A percentile compares a stretch with the other conserved stretches of the same genome.
Conservation (phyloP, 2,797 vertebrate species). For the Zenarchopterus dispar region DNA sequence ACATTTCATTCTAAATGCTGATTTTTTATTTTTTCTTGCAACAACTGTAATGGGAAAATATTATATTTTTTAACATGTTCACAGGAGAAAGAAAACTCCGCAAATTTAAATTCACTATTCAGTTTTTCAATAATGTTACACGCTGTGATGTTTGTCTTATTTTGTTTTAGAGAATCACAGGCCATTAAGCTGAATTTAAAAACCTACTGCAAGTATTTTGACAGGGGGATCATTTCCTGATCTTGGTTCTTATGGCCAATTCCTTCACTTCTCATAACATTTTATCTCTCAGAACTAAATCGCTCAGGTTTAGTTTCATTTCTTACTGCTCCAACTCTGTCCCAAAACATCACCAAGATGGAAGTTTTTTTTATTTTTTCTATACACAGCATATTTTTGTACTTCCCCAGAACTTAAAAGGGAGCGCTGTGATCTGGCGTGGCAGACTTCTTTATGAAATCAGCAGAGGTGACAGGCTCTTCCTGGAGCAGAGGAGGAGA, state of each 20-base stretch:
- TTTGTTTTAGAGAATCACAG: conserved; percentile 42
- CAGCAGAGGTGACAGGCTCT: conserved; percentile 77
- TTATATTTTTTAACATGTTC: conserved; percentile 1
- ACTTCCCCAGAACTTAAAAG: conserved; percentile 40
- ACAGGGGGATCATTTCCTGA: conserved; percentile 52
- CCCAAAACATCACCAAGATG: conserved; percentile 61
- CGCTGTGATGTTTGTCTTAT: conserved; percentile 12
- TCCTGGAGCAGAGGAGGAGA: conserved; percentile 57
- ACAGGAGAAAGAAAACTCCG: background rate
- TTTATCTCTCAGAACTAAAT: conserved; percentile 67
- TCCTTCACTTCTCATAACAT: conserved; percentile 56
- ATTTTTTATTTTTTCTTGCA: background rate
- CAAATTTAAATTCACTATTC: conserved; percentile 23
- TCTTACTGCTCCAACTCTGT: conserved; percentile 62
- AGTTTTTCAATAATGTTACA: conserved; percentile 9
- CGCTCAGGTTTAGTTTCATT: conserved; percentile 64
- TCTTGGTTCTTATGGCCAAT: conserved; percentile 55
- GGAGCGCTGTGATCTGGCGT: conserved; percentile 51
- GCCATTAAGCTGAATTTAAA: conserved; percentile 53
- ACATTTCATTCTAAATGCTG: background rate
- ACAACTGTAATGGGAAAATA: background rate
- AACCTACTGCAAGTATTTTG: conserved; percentile 47
- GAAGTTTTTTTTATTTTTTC: conserved; percentile 56
- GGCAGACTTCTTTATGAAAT: conserved; percentile 71
- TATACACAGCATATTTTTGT: too few relatives aligned